Evolutionary conservation across 2,888 invertebrate species (phyloP), one percentile per base, ranked within the genome.

Genomic region (Drosophila imparisetae): DNA sequence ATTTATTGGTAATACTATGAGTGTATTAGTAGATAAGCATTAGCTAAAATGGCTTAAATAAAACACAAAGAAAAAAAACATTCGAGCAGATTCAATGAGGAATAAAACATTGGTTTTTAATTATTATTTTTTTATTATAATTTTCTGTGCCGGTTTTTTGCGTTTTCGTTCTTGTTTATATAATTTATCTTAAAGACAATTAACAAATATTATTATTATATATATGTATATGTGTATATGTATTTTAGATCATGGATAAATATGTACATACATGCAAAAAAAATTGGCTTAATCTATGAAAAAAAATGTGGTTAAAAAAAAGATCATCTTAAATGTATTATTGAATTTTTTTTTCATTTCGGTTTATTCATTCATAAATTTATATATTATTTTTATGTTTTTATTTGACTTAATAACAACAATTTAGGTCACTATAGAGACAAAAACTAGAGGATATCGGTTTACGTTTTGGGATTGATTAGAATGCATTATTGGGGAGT

Each of bases 121-220:
- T 42, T 57, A 32, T 21, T 40, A 65, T 49, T 30, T 73, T 68
- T 73, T 72, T 74, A 74, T 66, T 60, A 36, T 60, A 54, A 66
- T 65, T 53, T 66, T 57, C 34, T 75, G 57, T 59, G 55, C 53
- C 36, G 45, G 54, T 40, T 40, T 55, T 55, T 55, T 38, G 55
- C 27, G 38, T 21, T 60, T 65, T 60, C 58, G 60, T 66, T 54
- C 42, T 55, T 65, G 45, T 75, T 63, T 75, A 74, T 73, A 83
- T 84, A 81, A 75, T 80, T 86, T 75, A 85, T 89, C 88, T 89
- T 87, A 86, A 73, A 81, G 89, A 85, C 83, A 89, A 63, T 79
- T 83, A 87, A 83, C 88, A 87, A 78, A 63, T 82, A 72, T 72
- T 71, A 72, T 62, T 55, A 65, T 32, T 32, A 32, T 32, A 32